Base-by-base conservation (phyloP, 2,113 vertebrate genomes). In the Ploceus nigricollis region DNA sequence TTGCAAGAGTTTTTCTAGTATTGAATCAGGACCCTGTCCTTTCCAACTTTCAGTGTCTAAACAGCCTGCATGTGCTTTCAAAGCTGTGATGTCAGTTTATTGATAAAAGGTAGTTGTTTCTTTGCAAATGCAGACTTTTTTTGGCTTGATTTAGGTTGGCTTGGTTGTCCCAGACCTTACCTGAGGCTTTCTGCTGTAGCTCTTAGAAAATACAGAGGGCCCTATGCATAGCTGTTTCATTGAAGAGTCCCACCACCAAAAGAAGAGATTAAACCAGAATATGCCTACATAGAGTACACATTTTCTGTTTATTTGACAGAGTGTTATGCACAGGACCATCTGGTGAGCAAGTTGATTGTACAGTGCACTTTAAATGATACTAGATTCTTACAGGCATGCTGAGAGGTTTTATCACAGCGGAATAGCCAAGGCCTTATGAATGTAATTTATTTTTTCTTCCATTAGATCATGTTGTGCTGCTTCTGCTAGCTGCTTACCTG, bases 301-400 rank as follows among this genome's bases (percentile, higher is more conserved):
- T 80, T 73, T 81, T 89, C 27, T 94, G 76, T 95, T 93, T 78
- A 87, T 94, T 93, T 95, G 95, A 93, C 94, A 11, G 47, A 90
- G 54, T 87, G 87, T 94, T 95, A 35, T 1, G 28, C 66, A 22
- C 73, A 89, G 57, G 64, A 69, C 83, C 95, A 95, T 96, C 93
- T 97, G 96, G 47, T 91, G 86, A 86, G 48, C 3, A 19, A 80
- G 53, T 11, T 61, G 57, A 93, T 87, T 42, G 64, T 94, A 95
- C 45, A 45, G 69, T 94, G 66, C 50, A 15, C 94, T 87, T 71
- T 42, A 89, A 97, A 64, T 66, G 48, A 13, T 93, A 66, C 39
- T 58, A 77, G 63, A 68, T 85, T 96, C 53, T 51, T 91, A 8
- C 1, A 76, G 9, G 66, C 53, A 28, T 90, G 66, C 40, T 80